Percentiles rank a stretch among this genome's conserved stretches.
phyloP scores from a whole-genome alignment of 1,140 invertebrate genomes.

The Helicoverpa armigera region DNA sequence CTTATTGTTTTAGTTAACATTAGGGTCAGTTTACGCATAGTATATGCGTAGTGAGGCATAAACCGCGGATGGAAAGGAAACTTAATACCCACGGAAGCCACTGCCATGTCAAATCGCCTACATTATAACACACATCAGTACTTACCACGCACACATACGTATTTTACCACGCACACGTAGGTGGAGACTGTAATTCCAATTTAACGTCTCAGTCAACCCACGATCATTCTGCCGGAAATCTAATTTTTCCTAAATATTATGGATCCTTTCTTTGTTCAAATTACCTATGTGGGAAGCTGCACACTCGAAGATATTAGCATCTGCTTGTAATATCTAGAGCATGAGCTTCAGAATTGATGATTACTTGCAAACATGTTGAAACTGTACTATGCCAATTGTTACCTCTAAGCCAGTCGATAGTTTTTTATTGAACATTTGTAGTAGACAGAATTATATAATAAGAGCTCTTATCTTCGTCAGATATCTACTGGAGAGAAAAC shows the following conservation, averaged over 20 bases:
- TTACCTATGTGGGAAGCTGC: no score
- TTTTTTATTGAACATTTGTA: not conserved
- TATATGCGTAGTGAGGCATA: constrained; percentile 46
- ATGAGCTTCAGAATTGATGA: no score
- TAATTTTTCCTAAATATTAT: constrained; percentile 26
- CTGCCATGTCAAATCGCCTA: constrained; percentile 55
- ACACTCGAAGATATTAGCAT: not conserved
- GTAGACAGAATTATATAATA: no score
- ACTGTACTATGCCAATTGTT: no score
- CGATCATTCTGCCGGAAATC: constrained; percentile 24
- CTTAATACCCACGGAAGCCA: constrained; percentile 66
- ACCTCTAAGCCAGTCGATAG: not conserved
- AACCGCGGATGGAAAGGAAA: constrained; percentile 55
- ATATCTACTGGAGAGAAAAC: no score
- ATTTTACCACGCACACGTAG: constrained; percentile 5
- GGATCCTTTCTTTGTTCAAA: constrained; percentile 1
- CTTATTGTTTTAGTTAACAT: not conserved
- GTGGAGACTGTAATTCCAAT: constrained; percentile 18
- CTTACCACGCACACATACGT: constrained; percentile 1
- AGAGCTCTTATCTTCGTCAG: no score
- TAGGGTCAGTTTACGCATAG: constrained; percentile 34
- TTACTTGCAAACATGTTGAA: no score
- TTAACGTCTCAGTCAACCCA: constrained; percentile 32
- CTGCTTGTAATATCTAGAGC: not conserved
- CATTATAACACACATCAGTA: constrained; percentile 1